Evolutionary conservation across 2,113 vertebrate species (phyloP).

Genomic region (Rhinolophus ferrumequinum): DNA sequence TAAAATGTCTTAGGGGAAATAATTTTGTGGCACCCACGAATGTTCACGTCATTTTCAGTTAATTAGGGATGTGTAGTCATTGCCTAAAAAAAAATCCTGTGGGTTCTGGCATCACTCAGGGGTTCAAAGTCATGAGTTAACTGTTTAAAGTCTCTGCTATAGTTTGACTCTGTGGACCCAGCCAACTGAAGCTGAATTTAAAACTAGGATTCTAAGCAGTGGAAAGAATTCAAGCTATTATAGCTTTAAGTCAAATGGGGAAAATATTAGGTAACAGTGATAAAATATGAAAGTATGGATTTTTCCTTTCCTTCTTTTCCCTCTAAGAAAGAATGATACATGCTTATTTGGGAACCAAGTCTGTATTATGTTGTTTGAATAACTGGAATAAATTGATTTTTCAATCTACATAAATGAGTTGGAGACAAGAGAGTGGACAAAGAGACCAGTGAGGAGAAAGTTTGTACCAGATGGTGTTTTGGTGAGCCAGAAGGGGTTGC

Average conservation of each 20-base stretch:
- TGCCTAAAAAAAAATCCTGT: slow-evolving; percentile 30
- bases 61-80: not conserved
- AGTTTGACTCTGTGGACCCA: not conserved
- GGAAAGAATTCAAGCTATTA: not conserved
- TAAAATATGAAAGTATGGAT: not conserved
- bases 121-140: not conserved
- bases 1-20: not conserved
- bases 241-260: not conserved
- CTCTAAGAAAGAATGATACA: not conserved
- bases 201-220: not conserved
- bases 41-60: not conserved
- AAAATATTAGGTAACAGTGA: not conserved
- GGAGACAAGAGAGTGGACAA: not conserved
- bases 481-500: not conserved
- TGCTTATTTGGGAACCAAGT: not conserved
- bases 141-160: not conserved
- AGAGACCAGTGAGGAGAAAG: not conserved
- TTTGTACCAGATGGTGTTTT: not conserved
- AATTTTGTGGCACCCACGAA: not conserved
- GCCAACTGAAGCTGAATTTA: not conserved
- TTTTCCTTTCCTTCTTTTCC: not conserved
- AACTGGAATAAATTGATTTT: not conserved
- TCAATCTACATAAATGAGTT: not conserved
- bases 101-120: not conserved
- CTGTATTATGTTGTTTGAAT: not conserved